phyloP scores from a whole-genome alignment of 2,888 invertebrate genomes.

The Agrilus biguttatus region DNA sequence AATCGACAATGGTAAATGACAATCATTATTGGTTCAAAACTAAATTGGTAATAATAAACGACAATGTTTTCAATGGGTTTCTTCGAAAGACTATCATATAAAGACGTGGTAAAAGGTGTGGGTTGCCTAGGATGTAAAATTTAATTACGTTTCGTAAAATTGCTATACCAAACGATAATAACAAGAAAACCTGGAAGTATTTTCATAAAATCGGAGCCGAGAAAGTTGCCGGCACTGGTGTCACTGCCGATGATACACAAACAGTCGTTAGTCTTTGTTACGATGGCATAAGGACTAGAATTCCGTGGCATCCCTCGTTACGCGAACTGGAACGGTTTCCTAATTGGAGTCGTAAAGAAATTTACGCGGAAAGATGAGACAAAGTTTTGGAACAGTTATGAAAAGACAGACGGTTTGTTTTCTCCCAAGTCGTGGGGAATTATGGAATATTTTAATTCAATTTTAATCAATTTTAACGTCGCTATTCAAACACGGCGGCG shows the following conservation, averaged over 20 bases:
- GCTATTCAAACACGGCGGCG: too few species aligned
- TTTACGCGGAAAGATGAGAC: slow-evolving; percentile 13
- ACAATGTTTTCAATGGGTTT: too few species aligned
- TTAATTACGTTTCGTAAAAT: slow-evolving; percentile 14
- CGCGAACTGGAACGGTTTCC: slow-evolving; percentile 15
- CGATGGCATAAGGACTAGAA: slow-evolving; percentile 18
- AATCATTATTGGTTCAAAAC: too few species aligned
- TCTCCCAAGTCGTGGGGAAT: background rate
- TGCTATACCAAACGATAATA: slow-evolving; percentile 7
- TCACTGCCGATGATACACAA: slow-evolving; percentile 16
- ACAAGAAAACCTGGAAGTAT: slow-evolving; percentile 27
- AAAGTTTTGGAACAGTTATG: background rate
- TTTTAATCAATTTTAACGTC: too few species aligned
- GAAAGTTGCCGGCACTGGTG: slow-evolving; percentile 12
- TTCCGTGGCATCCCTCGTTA: slow-evolving; percentile 7
- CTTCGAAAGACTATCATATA: background rate
- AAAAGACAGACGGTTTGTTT: background rate
- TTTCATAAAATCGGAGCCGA: slow-evolving; percentile 30
- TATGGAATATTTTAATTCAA: too few species aligned
- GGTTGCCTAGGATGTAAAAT: too few species aligned
- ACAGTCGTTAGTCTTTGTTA: slow-evolving; percentile 25
- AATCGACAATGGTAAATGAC: too few species aligned
- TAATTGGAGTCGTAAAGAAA: slow-evolving; percentile 19
- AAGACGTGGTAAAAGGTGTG: too few species aligned
- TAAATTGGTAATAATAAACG: too few species aligned